Conservation (phyloP, 1,140 invertebrate genomes). For the Drosophila ercepeae region DNA sequence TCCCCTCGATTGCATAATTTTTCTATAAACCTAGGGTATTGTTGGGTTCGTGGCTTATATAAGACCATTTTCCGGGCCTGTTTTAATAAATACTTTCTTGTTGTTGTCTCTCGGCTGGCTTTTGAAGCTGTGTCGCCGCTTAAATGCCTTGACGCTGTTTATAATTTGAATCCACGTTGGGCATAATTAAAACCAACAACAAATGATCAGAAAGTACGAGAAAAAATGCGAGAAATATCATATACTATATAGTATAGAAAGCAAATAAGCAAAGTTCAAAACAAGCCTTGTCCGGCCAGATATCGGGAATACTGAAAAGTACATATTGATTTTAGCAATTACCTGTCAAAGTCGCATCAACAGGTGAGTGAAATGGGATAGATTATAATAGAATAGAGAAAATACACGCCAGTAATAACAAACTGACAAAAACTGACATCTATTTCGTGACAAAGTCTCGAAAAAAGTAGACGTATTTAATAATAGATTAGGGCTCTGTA, state of each 20-base stretch:
- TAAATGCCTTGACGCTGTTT: conserved; percentile 38
- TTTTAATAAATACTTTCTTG: conserved; percentile 28
- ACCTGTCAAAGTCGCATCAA: conserved; percentile 21
- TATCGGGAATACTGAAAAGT: conserved; percentile 20
- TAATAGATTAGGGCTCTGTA: conserved; percentile 16
- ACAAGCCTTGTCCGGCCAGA: conserved; percentile 28
- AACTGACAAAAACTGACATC: not conserved
- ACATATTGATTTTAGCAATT: conserved; percentile 58
- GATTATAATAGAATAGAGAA: not conserved
- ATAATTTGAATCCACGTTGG: conserved; percentile 33
- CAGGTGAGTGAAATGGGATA: conserved; percentile 22
- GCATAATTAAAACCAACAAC: conserved; percentile 28
- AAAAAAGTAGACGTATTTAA: conserved; percentile 16
- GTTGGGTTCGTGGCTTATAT: conserved; percentile 2
- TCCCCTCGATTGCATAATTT: not conserved
- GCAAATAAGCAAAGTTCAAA: conserved; percentile 39
- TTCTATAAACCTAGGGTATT: conserved; percentile 27
- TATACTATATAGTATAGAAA: conserved; percentile 15
- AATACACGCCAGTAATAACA: not conserved
- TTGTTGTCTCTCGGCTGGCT: conserved; percentile 8
- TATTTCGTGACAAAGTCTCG: conserved; percentile 36
- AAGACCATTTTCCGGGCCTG: conserved; percentile 12
- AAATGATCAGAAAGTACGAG: conserved; percentile 14
- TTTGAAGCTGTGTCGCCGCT: conserved; percentile 19
- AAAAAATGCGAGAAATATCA: conserved; percentile 26